Evolutionary conservation across 2,113 vertebrate genomes (phyloP).

Genomic region (Cyrtonyx montezumae): DNA sequence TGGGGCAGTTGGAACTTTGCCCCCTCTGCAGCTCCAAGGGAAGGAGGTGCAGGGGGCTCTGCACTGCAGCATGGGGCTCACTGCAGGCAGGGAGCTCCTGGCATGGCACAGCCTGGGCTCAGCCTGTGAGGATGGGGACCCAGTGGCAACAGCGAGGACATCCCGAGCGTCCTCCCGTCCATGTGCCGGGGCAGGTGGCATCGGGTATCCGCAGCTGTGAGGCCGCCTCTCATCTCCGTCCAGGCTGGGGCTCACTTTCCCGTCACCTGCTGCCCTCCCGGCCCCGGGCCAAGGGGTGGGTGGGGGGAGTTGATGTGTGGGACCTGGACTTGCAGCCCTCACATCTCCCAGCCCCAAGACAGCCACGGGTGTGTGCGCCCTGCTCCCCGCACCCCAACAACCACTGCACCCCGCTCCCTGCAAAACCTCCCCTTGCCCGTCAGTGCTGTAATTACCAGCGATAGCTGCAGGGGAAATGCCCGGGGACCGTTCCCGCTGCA

Average conservation of each 20-base stretch:
- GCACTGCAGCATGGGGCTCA: neutral
- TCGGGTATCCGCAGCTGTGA: conserved; percentile 42
- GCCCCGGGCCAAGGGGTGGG: conserved; percentile 2
- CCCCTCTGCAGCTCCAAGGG: neutral
- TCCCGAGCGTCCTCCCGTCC: neutral
- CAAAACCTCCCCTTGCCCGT: neutral
- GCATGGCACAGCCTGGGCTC: neutral
- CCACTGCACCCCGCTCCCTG: neutral
- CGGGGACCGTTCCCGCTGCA: neutral
- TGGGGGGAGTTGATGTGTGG: neutral
- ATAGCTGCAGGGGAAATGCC: neutral
- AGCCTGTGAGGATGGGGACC: neutral
- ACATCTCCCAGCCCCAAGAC: neutral
- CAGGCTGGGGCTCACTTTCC: conserved; percentile 51
- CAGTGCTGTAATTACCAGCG: neutral
- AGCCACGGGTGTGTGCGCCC: neutral
- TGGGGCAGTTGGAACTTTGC: neutral
- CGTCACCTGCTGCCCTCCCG: conserved; percentile 59
- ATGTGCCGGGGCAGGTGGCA: conserved; percentile 21
- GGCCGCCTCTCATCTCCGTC: conserved; percentile 58
- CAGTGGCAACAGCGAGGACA: conserved; percentile 31
- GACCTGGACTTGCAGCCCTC: conserved; percentile 2
- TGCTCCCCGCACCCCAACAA: neutral
- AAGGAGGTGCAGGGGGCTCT: neutral
- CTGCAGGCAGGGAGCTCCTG: neutral